Base-by-base conservation (phyloP, 2,888 invertebrate species). In the Pyrochroa serraticornis region DNA sequence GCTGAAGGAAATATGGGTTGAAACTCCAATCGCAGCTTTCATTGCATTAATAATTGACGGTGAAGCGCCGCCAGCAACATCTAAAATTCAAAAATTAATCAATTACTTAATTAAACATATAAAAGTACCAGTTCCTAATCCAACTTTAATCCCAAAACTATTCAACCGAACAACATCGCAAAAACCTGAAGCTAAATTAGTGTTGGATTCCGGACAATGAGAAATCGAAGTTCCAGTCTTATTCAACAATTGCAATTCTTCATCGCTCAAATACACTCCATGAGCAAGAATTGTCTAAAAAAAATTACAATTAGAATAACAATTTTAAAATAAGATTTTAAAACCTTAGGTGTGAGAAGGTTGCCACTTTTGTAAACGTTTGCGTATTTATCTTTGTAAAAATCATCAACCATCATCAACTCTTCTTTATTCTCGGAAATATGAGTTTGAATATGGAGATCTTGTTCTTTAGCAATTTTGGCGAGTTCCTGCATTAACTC, bases 151-250 rank as follows among this genome's bases (percentile, higher is more conserved):
- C 2, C 87, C 86, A 41, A 81, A 80, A 7, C 84, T 75, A 34
- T 87, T 76, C 7, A 93, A 79, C 49, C 84, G 84, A 57, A 85
- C 81, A 0, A 93, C 87, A 69, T 93, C 90, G 72, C 94, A 93
- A 1, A 92, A 71, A 0, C 95, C 95, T 8, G 94, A 95, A 68
- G 83, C 83, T 35, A 96, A 81, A 65, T 88, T 85, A 0, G 88
- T 88, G 77, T 95, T 95, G 1, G 95, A 95, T 33, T 89, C 87
- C 0, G 95, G 93, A 73, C 95, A 96, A 75, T 95, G 95, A 0
- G 92, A 87, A 6, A 96, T 78, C 0, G 91, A 85, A 1, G 88
- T 85, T 0, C 86, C 86, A 49, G 83, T 82, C 14, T 81, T 64
- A 12, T 82, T 82, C 10, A 95, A 74, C 6, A 90, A 70, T 7